These are phyloP conservation scores for Galleria mellonella DNA, from an alignment of 1,140 invertebrate genomes.

Conservation along the genomic window DNA sequence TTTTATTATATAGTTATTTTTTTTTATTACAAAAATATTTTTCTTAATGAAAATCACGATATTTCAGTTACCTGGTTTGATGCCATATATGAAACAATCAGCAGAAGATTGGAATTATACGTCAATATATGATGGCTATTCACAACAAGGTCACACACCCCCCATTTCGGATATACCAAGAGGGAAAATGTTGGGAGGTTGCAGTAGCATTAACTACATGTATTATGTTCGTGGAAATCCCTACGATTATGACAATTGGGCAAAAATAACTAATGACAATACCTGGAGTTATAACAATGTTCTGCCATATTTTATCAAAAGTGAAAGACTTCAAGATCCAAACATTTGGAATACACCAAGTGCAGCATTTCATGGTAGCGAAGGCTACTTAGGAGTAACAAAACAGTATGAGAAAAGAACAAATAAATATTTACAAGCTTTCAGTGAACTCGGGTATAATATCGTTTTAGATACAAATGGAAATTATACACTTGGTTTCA, in stretches of 20 bases:
- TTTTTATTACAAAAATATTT: too few relatives aligned
- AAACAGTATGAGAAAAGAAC: constrained; percentile 6
- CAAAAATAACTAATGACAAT: constrained; percentile 72
- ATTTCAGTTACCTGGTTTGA: constrained; percentile 23
- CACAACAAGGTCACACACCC: constrained; percentile 76
- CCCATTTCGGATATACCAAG: constrained; percentile 78
- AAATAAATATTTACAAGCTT: constrained; percentile 20
- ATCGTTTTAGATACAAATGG: constrained; percentile 26
- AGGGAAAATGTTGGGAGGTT: constrained; percentile 82
- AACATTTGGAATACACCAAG: constrained; percentile 1
- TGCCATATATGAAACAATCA: constrained; percentile 17
- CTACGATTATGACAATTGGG: constrained; percentile 77
- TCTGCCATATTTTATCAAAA: constrained; percentile 23
- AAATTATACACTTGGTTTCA: constrained; percentile 22
- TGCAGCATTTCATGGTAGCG: constrained; percentile 5
- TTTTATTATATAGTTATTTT: too few relatives aligned
- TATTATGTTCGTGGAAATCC: constrained; percentile 79
- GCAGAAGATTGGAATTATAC: constrained; percentile 82
- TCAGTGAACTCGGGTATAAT: constrained; percentile 23
- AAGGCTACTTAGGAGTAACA: constrained; percentile 21
- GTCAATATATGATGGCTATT: constrained; percentile 77
- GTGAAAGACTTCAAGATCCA: constrained; percentile 12
- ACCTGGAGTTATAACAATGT: constrained; percentile 84
- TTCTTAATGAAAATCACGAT: too few relatives aligned
- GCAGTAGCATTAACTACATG: constrained; percentile 85